Evolutionary conservation across 2,797 vertebrate genomes (phyloP), one percentile per base, ranked within the genome.

Genomic region (Halcyon smyrnensis): DNA sequence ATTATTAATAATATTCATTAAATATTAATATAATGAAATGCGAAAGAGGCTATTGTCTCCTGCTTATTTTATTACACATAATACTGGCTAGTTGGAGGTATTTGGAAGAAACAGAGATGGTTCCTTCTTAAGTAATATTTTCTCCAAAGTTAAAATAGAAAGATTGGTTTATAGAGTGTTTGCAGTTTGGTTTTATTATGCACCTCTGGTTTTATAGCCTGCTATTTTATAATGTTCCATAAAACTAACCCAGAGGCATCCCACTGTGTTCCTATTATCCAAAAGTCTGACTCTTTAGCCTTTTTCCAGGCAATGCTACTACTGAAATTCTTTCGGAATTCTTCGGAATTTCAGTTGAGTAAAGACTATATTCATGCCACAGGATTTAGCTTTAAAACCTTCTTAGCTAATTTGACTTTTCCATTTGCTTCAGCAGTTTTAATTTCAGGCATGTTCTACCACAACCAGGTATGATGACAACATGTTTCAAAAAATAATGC

Each of bases 391-490:
- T 65, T 88, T 39, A 50, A 90, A 77, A 36, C 13, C 9, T 68
- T 84, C 50, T 88, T 86, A 84, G 32, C 27, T 84, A 69, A 82
- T 86, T 45, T 46, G 10, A 62, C 27, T 59, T 84, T 94, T 93
- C 50, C 37, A 36, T 84, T 87, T 91, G 5, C 54, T 90, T 95
- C 43, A 88, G 43, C 57, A 84, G 30, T 94, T 95, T 84, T 54
- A 30, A 69, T 81, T 84, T 86, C 80, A 84, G 41, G 27, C 41
- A 78, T 64, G 20, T 24, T 37, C 21, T 91, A 46, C 34, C 1
- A 2, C 57, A 88, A 78, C 16, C 16, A 34, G 71, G 57, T 73
- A 46, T 2, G 45, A 81, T 43, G 59, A 79, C 23, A 89, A 3
- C 36, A 60, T 71, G 32, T 64, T 84, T 84, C 65, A 86, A 65